Percentiles rank a stretch among this genome's conserved stretches.
phyloP scores from a whole-genome alignment of 2,113 vertebrate species.

The Lepisosteus osseus region DNA sequence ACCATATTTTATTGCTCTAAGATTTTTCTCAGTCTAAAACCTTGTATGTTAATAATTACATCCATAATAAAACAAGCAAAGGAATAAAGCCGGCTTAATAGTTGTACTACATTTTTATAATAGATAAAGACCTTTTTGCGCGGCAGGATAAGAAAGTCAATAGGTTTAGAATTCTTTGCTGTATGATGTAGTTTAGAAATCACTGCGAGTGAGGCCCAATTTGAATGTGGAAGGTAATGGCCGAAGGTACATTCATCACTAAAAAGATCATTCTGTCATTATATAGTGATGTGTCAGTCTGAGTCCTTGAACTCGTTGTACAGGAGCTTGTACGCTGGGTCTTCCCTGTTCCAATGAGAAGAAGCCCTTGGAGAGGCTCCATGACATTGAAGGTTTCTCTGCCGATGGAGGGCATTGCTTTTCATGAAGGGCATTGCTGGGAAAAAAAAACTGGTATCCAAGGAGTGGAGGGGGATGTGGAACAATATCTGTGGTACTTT shows the following conservation, averaged over 20 bases:
- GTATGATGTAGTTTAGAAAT: conserved; percentile 13
- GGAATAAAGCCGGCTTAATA: no score
- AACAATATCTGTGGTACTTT: no score
- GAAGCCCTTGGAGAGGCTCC: conserved; percentile 15
- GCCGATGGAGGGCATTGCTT: not conserved
- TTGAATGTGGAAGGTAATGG: not conserved
- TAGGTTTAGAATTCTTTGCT: no score
- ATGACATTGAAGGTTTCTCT: conserved; percentile 8
- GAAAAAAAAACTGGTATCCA: no score
- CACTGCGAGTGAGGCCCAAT: conserved; percentile 21
- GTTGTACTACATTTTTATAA: no score
- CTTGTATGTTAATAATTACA: no score
- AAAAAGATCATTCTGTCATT: conserved; percentile 3
- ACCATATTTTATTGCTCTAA: no score
- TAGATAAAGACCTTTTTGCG: no score
- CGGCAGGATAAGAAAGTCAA: no score
- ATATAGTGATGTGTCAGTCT: conserved; percentile 16
- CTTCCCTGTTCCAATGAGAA: conserved; percentile 3
- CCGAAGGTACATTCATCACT: conserved; percentile 3
- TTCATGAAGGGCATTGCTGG: conserved; percentile 8
- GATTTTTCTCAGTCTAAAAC: no score
- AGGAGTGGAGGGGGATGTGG: no score
- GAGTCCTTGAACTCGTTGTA: conserved; percentile 24
- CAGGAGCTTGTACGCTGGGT: conserved; percentile 9
- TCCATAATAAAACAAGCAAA: no score